Conservation (phyloP, 2,797 vertebrate genomes). For the Crenuchus spilurus region DNA sequence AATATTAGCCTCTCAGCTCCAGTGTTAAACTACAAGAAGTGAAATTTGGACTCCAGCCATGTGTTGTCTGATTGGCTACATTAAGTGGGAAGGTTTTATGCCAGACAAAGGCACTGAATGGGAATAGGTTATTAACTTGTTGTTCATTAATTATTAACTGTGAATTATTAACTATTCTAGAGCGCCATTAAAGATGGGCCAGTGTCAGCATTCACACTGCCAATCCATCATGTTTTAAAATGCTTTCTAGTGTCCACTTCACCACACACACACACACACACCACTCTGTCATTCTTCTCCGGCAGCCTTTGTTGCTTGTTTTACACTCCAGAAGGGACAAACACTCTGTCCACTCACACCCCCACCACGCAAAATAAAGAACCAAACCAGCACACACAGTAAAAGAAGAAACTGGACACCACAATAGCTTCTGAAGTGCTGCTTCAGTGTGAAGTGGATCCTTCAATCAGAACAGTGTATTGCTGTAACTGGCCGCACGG, state of each 20-base stretch:
- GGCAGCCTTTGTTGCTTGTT: conserved; percentile 34
- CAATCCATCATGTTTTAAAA: conserved; percentile 13
- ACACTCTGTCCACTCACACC: neutral
- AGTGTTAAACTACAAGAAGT: too few relatives aligned
- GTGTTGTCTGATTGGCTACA: too few relatives aligned
- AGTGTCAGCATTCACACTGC: neutral
- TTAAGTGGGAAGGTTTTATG: too few relatives aligned
- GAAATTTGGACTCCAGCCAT: too few relatives aligned
- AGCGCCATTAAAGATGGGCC: neutral
- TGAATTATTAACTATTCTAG: too few relatives aligned
- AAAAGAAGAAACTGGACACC: conserved; percentile 8
- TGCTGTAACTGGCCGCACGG: neutral
- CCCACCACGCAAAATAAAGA: neutral
- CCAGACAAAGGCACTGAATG: too few relatives aligned
- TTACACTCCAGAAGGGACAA: neutral
- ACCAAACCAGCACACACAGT: conserved; percentile 13
- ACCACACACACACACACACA: conserved; percentile 26
- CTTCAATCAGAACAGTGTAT: conserved; percentile 26
- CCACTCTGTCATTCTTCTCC: conserved; percentile 26
- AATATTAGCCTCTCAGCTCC: too few relatives aligned
- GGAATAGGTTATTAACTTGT: neutral
- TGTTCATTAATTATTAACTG: neutral
- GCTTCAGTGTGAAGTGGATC: conserved; percentile 34
- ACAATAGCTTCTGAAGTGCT: conserved; percentile 39
- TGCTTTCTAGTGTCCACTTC: conserved; percentile 1